Evolutionary conservation across 2,888 invertebrate species (phyloP), one percentile per base, ranked within the genome.

Genomic region (Athalia rosae): DNA sequence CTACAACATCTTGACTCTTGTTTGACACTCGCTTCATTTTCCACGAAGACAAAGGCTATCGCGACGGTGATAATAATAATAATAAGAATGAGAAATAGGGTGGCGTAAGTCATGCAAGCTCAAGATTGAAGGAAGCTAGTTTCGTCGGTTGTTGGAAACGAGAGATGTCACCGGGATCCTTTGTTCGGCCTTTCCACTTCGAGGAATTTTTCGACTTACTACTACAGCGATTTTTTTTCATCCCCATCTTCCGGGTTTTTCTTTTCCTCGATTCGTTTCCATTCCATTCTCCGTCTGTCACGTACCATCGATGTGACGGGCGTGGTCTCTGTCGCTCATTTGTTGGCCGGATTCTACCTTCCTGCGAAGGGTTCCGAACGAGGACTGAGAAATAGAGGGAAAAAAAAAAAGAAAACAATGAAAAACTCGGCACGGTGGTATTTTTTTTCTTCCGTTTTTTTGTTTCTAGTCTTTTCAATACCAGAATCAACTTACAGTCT

Each of bases 271-370:
- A 69, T 50, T 69, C 69, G 58, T 58, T 71, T 71, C 58, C 71
- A 50, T 71, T 71, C 45, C 50, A 45, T 58, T 58, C 50, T 58
- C 56, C 58, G 45, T 15, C 56, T 71, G 71, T 71, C 71, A 71
- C 71, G 43, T 58, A 4, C 56, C 71, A 45, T 13, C 71, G 71
- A 58, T 71, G 56, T 71, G 56, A 71, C 71, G 71, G 71, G 71
- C 71, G 71, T 56, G 45, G 71, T 13, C 71, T 58, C 43, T 58
- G 56, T 28, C 50, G 71, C 56, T 56, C 71, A 71, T 71, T 71
- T 56, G 58, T 58, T 43, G 50, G 8, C 8, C 28, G 50, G 4
- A 61, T 61, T 61, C 50, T 48, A 28, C 48, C 6, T 48, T 48
- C 43, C 53, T 41, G 43, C 13, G 7, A 28, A 28, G 74, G 13